Percentiles rank a stretch among this genome's conserved stretches.
Conservation (phyloP, 1,140 invertebrate genomes). For the Cydia fagiglandana region DNA sequence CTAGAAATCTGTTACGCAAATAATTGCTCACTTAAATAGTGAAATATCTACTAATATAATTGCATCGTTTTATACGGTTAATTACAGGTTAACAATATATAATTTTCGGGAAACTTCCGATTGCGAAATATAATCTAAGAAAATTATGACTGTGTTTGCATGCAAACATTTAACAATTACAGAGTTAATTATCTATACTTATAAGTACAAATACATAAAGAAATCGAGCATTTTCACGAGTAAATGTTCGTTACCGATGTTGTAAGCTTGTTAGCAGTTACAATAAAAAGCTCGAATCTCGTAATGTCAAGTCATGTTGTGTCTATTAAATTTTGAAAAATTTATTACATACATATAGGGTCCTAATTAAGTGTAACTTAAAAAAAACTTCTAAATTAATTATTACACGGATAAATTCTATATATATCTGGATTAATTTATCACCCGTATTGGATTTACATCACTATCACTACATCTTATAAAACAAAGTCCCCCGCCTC, state of each 20-base stretch:
- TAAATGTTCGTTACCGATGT: background rate
- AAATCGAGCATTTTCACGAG: background rate
- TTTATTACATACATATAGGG: too few species aligned
- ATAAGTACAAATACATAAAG: background rate
- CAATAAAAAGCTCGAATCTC: too few species aligned
- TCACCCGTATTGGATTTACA: too few species aligned
- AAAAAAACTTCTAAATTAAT: too few species aligned
- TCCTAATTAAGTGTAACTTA: too few species aligned
- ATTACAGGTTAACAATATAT: background rate
- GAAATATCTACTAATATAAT: slow-evolving; percentile 2
- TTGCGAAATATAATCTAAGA: background rate
- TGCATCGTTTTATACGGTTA: background rate
- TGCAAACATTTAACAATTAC: background rate
- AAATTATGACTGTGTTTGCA: background rate
- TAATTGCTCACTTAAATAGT: background rate
- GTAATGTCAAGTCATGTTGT: too few species aligned
- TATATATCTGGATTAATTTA: too few species aligned
- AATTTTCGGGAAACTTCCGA: background rate
- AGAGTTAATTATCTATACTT: background rate
- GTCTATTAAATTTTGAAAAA: too few species aligned
- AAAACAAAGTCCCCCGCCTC: too few species aligned
- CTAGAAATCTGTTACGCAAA: slow-evolving; percentile 1
- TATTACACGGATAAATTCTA: too few species aligned
- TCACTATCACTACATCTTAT: too few species aligned
- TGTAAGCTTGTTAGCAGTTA: too few species aligned